phyloP scores from a whole-genome alignment of 2,113 vertebrate species.

The Antechinus flavipes region DNA sequence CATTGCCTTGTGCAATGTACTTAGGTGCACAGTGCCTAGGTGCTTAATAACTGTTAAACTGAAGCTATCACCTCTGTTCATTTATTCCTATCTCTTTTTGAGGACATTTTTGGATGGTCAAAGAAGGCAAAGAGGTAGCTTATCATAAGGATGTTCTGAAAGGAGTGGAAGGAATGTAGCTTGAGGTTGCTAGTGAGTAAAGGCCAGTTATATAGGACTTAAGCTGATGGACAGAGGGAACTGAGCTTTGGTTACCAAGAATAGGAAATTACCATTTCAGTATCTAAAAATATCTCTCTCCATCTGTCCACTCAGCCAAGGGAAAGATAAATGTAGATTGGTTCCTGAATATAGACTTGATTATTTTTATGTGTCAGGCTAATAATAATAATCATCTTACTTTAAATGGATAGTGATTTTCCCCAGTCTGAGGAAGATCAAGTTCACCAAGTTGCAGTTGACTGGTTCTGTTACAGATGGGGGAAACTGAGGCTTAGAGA shows the following conservation, averaged over 20 bases:
- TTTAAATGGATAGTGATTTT: constrained; percentile 24
- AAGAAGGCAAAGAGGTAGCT: constrained; percentile 43
- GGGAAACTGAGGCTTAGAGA: constrained; percentile 66
- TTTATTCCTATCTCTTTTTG: constrained; percentile 38
- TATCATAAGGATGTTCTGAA: constrained; percentile 46
- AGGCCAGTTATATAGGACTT: constrained; percentile 72
- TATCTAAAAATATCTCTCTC: constrained; percentile 80
- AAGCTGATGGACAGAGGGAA: constrained; percentile 66
- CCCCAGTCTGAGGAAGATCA: constrained; percentile 43
- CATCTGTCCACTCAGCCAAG: constrained; percentile 79
- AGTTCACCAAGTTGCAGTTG: constrained; percentile 32
- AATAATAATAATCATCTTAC: constrained; percentile 73
- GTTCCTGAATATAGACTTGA: constrained; percentile 79
- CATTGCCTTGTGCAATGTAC: background rate
- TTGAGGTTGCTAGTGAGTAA: constrained; percentile 51
- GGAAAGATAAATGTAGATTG: constrained; percentile 79
- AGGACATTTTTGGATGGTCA: constrained; percentile 43
- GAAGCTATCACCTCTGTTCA: background rate
- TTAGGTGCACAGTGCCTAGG: background rate
- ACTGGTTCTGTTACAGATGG: background rate
- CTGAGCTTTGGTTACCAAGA: constrained; percentile 76
- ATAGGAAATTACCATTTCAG: constrained; percentile 81
- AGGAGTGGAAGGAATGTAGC: constrained; percentile 11
- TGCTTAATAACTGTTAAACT: background rate
- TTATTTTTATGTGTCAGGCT: constrained; percentile 75